Percentiles rank a stretch among this genome's conserved stretches.
Conservation (phyloP, 2,888 invertebrate species). For the Lathronympha strigana region DNA sequence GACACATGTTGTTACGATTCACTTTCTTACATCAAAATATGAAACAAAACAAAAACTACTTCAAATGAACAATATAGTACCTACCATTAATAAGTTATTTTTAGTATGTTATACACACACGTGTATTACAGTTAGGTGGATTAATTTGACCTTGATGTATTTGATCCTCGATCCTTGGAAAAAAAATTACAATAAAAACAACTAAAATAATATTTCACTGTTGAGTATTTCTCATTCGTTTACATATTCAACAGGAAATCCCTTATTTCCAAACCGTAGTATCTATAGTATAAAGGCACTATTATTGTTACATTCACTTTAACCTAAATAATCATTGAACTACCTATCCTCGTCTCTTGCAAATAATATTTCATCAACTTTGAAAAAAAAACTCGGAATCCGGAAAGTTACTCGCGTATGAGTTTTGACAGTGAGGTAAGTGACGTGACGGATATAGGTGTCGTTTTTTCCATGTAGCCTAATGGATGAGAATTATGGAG, state of each 20-base stretch:
- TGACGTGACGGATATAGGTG: constrained; percentile 67
- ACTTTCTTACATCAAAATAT: constrained; percentile 58
- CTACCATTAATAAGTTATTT: constrained; percentile 71
- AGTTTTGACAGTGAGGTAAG: constrained; percentile 53
- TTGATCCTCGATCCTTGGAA: too few species aligned
- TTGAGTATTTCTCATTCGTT: too few species aligned
- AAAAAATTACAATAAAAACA: too few species aligned
- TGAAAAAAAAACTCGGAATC: neutral
- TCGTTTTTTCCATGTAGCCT: constrained; percentile 65
- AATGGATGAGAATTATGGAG: constrained; percentile 76
- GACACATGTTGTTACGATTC: constrained; percentile 59
- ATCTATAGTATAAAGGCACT: too few species aligned
- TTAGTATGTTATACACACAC: constrained; percentile 57
- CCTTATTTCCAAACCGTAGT: too few species aligned
- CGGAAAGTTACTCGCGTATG: constrained; percentile 44
- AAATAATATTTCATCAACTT: constrained; percentile 3
- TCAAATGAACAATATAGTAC: constrained; percentile 71
- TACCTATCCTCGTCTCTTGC: neutral
- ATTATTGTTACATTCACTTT: neutral
- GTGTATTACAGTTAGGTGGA: constrained; percentile 17
- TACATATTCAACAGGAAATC: too few species aligned
- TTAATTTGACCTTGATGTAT: neutral
- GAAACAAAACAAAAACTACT: constrained; percentile 58
- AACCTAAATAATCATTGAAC: neutral
- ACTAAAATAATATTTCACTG: too few species aligned